Percentiles rank a stretch among this genome's conserved stretches.
These are phyloP conservation scores for Phoebastria nigripes DNA, from an alignment of 2,797 vertebrate species.

Conservation along the genomic window DNA sequence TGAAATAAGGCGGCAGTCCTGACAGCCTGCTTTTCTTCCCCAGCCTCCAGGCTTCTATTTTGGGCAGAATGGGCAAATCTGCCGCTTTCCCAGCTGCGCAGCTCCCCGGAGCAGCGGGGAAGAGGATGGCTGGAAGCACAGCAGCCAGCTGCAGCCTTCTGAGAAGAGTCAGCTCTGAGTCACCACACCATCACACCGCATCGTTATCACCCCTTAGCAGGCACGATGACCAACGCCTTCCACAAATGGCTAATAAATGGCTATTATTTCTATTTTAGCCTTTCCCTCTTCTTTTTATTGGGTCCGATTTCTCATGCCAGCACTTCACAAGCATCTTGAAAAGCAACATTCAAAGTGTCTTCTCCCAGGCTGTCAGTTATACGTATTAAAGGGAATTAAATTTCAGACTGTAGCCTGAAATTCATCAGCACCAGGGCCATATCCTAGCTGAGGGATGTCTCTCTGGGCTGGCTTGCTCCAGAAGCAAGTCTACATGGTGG, in stretches of 20 bases:
- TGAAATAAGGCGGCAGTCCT: neutral
- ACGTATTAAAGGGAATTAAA: neutral
- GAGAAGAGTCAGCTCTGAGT: constrained; percentile 4
- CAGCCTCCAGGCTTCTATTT: neutral
- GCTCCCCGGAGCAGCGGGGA: neutral
- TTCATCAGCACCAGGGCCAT: accelerated
- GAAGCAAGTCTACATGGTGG: neutral
- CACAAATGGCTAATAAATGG: neutral
- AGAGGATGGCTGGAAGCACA: neutral
- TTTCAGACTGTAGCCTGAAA: neutral
- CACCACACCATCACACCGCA: neutral
- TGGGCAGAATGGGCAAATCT: neutral
- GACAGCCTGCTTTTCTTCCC: neutral
- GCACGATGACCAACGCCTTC: neutral
- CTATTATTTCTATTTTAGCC: neutral
- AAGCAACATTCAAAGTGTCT: neutral
- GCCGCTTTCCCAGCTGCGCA: neutral
- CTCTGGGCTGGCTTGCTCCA: neutral
- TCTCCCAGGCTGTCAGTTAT: neutral
- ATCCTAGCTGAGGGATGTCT: neutral
- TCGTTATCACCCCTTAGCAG: neutral
- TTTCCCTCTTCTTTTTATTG: neutral
- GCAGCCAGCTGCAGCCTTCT: neutral
- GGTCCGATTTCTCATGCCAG: neutral
- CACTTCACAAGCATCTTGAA: neutral